Evolutionary conservation across 2,113 vertebrate genomes (phyloP).

Genomic region (Actinemys pallida): DNA sequence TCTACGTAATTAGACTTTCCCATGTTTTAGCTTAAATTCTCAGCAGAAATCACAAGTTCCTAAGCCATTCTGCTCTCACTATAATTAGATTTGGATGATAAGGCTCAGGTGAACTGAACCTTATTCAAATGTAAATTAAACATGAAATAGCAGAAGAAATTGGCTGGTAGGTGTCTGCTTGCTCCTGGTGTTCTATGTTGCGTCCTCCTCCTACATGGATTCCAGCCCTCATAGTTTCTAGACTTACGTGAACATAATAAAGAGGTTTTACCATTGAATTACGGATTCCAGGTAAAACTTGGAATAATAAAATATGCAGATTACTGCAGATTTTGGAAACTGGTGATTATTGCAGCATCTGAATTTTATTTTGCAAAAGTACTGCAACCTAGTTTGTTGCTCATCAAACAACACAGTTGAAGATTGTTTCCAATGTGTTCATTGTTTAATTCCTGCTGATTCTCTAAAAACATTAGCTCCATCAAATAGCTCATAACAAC

Average conservation of each 20-base stretch:
- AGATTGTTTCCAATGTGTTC: not conserved
- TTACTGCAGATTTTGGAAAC: not conserved
- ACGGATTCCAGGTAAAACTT: not conserved
- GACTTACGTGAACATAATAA: not conserved
- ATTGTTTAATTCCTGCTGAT: not conserved
- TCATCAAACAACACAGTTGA: not conserved
- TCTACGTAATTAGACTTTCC: conserved; percentile 3
- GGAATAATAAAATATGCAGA: not conserved
- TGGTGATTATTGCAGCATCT: not conserved
- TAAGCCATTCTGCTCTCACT: not conserved
- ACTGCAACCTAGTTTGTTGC: not conserved
- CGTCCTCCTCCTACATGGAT: not conserved
- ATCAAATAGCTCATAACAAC: not conserved
- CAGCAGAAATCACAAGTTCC: conserved; percentile 26
- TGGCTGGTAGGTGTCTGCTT: conserved; percentile 28
- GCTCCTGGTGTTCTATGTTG: not conserved
- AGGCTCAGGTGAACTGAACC: conserved; percentile 41
- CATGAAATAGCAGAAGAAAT: conserved; percentile 27
- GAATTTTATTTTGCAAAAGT: not conserved
- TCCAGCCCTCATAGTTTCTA: not conserved
- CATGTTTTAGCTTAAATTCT: conserved; percentile 45
- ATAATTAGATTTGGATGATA: conserved; percentile 59
- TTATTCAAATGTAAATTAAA: conserved; percentile 54
- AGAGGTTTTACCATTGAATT: not conserved
- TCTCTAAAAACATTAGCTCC: not conserved